Conservation (phyloP, 53 echinoderm and acorn worm genomes). For the Temnopleurus reevesii region DNA sequence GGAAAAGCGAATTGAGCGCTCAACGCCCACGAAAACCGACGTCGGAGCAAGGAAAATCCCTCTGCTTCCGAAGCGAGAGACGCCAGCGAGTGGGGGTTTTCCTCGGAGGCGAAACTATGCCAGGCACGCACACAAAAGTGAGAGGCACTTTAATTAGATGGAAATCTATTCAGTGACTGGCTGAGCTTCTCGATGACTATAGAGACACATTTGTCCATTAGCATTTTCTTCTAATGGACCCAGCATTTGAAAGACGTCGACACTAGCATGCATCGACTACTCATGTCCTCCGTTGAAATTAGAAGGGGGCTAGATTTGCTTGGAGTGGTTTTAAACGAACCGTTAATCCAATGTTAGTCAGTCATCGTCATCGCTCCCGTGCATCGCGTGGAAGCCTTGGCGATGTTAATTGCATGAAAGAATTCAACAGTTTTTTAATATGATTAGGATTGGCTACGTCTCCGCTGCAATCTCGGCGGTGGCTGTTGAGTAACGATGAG, state of each 20-base stretch:
- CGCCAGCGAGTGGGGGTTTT: slow-evolving; percentile 23
- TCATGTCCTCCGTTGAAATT: not conserved
- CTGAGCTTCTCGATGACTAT: not conserved
- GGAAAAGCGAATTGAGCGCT: not conserved
- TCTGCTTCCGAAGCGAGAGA: not conserved
- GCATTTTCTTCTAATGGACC: slow-evolving; percentile 37
- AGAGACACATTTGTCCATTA: slow-evolving; percentile 15
- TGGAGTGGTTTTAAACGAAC: slow-evolving; percentile 2
- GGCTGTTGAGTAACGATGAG: slow-evolving; percentile 1
- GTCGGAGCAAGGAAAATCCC: slow-evolving; percentile 36
- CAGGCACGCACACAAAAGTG: not conserved
- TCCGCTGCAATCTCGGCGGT: not conserved
- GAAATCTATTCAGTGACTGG: slow-evolving; percentile 50
- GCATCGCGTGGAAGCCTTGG: not conserved
- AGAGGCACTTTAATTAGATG: slow-evolving; percentile 42
- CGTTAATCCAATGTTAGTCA: slow-evolving; percentile 43
- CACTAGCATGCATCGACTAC: not conserved
- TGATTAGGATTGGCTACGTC: not conserved
- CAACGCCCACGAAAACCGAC: not conserved
- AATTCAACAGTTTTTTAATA: slow-evolving; percentile 30
- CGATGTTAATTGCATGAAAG: not conserved
- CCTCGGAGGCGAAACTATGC: not conserved
- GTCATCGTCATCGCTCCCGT: not conserved
- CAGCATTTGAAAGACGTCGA: not conserved
- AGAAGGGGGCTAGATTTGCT: not conserved